These are phyloP conservation scores for Heterodera schachtii DNA, from an alignment of 1,140 invertebrate species.

Conservation along the genomic window DNA sequence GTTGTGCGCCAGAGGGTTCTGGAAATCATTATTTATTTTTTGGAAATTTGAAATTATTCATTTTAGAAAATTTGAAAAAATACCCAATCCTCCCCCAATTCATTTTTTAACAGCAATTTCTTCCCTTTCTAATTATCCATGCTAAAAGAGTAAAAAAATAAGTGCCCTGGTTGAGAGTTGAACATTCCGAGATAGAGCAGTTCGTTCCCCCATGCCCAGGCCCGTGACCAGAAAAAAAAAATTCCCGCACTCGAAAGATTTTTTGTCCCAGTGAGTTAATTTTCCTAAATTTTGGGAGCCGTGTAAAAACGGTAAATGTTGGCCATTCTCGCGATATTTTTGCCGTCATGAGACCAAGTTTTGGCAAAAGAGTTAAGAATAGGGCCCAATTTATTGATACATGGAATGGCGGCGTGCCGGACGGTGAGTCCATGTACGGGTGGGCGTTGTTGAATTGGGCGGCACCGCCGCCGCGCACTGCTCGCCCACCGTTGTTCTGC, in stretches of 20 bases:
- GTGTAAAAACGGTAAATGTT: too few species aligned
- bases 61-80: neutral
- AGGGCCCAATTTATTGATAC: neutral
- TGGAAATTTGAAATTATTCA: neutral
- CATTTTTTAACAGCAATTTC: too few species aligned
- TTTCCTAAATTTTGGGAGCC: too few species aligned
- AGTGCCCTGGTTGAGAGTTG: too few species aligned
- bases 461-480: slow-evolving; percentile 3
- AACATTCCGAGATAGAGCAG: too few species aligned
- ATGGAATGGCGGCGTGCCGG: slow-evolving; percentile 41
- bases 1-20: slow-evolving; percentile 14
- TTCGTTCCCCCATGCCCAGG: too few species aligned
- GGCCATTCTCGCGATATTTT: neutral
- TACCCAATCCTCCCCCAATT: too few species aligned
- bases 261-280: too few species aligned
- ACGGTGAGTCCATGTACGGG: slow-evolving; percentile 38
- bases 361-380: neutral
- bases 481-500: slow-evolving; percentile 8
- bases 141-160: too few species aligned
- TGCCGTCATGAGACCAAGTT: neutral
- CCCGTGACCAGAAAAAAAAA: too few species aligned
- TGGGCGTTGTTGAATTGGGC: slow-evolving; percentile 22
- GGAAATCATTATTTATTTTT: neutral
- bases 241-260: too few species aligned
- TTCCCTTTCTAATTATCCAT: too few species aligned